A percentile compares a stretch with the other conserved stretches of the same genome.
phyloP scores from a whole-genome alignment of 2,888 invertebrate genomes.

The Hydropsyche betteni region DNA sequence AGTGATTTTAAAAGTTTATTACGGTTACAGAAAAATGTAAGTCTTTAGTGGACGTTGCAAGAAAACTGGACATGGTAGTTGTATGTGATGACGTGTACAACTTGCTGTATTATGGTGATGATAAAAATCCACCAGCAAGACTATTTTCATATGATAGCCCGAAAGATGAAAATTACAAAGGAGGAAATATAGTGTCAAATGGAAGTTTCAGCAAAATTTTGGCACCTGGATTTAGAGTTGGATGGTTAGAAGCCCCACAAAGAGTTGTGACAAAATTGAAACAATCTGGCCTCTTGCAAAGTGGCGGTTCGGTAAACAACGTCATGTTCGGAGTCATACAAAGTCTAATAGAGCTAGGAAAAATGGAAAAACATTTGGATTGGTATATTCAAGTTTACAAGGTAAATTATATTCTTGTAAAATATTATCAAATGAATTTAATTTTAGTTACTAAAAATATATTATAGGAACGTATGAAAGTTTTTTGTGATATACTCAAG shows the following conservation, averaged over 20 bases:
- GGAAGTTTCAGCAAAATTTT: conserved; percentile 73
- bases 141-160: conserved; percentile 65
- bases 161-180: conserved; percentile 56
- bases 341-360: conserved; percentile 64
- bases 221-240: conserved; percentile 70
- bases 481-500: conserved; percentile 59
- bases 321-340: conserved; percentile 66
- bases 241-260: conserved; percentile 70
- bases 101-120: conserved; percentile 63
- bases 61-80: conserved; percentile 61
- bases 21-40: conserved; percentile 57
- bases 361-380: conserved; percentile 62
- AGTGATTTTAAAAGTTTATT: background rate
- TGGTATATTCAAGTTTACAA: conserved; percentile 58
- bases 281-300: conserved; percentile 61
- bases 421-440: background rate
- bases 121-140: conserved; percentile 60
- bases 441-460: background rate
- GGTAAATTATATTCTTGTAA: conserved; percentile 28
- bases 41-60: conserved; percentile 60
- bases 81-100: conserved; percentile 74
- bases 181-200: conserved; percentile 70
- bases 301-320: conserved; percentile 71
- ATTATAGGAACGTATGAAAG: conserved; percentile 59
- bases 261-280: conserved; percentile 58